Conservation (phyloP, 2,113 vertebrate genomes). For the Vulpes ferrilata region DNA sequence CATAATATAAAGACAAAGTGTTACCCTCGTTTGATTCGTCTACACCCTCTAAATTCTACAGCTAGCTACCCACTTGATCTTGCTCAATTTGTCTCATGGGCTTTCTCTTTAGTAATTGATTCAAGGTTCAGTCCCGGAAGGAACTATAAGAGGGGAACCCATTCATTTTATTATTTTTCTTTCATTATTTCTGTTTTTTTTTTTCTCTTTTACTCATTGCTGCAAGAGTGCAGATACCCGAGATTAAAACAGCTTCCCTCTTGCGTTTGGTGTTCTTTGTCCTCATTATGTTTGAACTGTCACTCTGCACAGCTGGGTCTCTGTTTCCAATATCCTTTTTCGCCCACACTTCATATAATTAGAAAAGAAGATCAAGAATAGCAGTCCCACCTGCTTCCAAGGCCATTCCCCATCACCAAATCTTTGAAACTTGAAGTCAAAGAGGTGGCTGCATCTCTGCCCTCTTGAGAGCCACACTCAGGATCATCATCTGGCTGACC, state of each 20-base stretch:
- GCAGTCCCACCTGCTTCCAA: conserved; percentile 66
- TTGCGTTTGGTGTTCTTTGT: conserved; percentile 71
- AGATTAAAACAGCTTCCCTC: conserved; percentile 72
- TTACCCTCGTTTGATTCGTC: background rate
- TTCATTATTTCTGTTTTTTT: conserved; percentile 44
- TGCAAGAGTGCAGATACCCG: conserved; percentile 51
- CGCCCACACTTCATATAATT: conserved; percentile 69
- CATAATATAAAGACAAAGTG: background rate
- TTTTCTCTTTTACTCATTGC: conserved; percentile 29
- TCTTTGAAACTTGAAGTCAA: conserved; percentile 45
- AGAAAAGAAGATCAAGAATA: conserved; percentile 72
- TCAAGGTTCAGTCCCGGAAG: conserved; percentile 63
- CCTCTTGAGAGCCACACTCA: background rate
- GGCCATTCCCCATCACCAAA: background rate
- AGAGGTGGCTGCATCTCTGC: background rate
- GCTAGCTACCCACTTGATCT: conserved; percentile 15
- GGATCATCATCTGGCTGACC: background rate
- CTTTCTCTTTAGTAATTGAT: conserved; percentile 54
- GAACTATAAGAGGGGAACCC: background rate
- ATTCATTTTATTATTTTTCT: conserved; percentile 69
- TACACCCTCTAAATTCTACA: conserved; percentile 61
- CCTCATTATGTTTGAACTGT: conserved; percentile 74
- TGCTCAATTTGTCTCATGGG: conserved; percentile 47
- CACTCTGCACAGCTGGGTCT: conserved; percentile 74
- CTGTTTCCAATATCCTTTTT: conserved; percentile 75